phyloP scores from a whole-genome alignment of 1,140 invertebrate species.

The Centruroides vittatus region DNA sequence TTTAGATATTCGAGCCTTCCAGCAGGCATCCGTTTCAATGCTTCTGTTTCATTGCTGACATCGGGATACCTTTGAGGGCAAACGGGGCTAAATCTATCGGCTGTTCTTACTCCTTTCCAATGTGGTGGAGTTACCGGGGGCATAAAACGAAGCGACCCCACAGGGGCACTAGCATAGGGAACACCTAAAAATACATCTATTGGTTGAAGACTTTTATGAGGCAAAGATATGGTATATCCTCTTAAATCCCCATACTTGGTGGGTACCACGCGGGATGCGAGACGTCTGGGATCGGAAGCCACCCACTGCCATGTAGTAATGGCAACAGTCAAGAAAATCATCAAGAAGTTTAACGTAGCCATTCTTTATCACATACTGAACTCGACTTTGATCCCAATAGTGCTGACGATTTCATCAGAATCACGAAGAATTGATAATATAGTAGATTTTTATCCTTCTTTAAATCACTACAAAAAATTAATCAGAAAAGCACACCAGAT shows the following conservation, averaged over 20 bases:
- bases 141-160: slow-evolving; percentile 52
- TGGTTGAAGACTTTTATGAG: slow-evolving; percentile 27
- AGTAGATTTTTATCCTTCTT: too few species aligned
- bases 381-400: too few species aligned
- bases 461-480: too few species aligned
- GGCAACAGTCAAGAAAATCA: neutral
- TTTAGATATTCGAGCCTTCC: slow-evolving; percentile 67
- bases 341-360: neutral
- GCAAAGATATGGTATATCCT: slow-evolving; percentile 48
- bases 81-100: slow-evolving; percentile 59
- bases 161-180: slow-evolving; percentile 65
- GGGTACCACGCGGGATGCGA: slow-evolving; percentile 49
- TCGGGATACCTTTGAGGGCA: slow-evolving; percentile 51
- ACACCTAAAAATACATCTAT: slow-evolving; percentile 42
- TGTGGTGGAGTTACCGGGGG: slow-evolving; percentile 47
- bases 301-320: neutral
- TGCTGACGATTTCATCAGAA: too few species aligned
- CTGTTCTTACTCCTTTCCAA: slow-evolving; percentile 78
- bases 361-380: neutral
- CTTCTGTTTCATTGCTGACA: slow-evolving; percentile 48
- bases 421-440: too few species aligned
- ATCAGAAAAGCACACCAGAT: too few species aligned
- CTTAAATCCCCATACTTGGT: slow-evolving; percentile 80
- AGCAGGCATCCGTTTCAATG: slow-evolving; percentile 43
- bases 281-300: slow-evolving; percentile 3